phyloP scores from a whole-genome alignment of 2,797 vertebrate species.

The Buceros bicornis region DNA sequence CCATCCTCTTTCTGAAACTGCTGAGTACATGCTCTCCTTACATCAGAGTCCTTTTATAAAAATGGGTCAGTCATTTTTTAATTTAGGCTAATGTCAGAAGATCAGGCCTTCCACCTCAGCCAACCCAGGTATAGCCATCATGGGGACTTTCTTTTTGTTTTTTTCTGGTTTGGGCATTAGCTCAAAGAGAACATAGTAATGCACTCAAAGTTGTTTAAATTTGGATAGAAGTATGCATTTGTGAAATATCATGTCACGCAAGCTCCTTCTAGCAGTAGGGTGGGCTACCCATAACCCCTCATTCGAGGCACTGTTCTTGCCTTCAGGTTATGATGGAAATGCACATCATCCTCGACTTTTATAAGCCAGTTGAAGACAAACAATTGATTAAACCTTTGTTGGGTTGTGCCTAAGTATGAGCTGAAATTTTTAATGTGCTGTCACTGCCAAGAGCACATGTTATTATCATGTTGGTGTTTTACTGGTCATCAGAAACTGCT shows the following conservation, averaged over 20 bases:
- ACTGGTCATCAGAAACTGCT: neutral
- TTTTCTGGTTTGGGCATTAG: neutral
- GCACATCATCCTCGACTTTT: neutral
- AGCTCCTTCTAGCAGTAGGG: neutral
- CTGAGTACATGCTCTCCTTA: neutral
- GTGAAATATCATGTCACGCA: rapidly evolving
- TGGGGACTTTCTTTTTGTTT: neutral
- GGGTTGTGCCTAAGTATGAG: neutral
- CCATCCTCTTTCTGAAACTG: neutral
- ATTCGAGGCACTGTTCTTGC: neutral
- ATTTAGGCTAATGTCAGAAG: neutral
- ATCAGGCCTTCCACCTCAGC: neutral
- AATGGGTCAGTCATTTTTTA: neutral
- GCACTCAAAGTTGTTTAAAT: neutral
- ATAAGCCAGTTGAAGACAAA: neutral
- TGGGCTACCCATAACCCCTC: neutral
- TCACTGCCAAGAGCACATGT: neutral
- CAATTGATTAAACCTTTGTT: neutral
- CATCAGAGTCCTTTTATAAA: neutral
- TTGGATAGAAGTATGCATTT: neutral
- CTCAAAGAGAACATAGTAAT: neutral
- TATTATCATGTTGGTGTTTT: neutral
- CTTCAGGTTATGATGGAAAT: neutral
- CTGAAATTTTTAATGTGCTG: neutral
- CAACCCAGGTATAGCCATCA: rapidly evolving